phyloP scores from a whole-genome alignment of 1,140 invertebrate genomes.

The Chionoecetes opilio region DNA sequence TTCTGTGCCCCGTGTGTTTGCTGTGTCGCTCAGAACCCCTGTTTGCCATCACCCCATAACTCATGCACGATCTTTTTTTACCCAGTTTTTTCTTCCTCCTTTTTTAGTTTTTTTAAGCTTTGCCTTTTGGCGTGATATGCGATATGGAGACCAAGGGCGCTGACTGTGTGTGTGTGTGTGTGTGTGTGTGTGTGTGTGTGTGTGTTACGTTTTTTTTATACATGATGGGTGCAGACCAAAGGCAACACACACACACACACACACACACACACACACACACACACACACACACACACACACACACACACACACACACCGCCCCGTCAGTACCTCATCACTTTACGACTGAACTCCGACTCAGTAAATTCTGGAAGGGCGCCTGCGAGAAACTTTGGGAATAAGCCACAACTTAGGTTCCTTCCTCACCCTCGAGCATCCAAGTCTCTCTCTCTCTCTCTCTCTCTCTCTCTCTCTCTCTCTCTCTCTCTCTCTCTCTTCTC shows the following conservation, averaged over 20 bases:
- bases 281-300: background rate
- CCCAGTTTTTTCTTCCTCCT: background rate
- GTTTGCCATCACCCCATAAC: background rate
- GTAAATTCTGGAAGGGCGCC: background rate
- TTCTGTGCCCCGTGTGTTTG: background rate
- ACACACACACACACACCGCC: background rate
- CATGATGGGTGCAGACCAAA: too few relatives aligned
- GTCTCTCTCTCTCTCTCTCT: too few relatives aligned
- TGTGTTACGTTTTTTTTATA: too few relatives aligned
- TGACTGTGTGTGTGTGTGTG: too few relatives aligned
- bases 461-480: too few relatives aligned
- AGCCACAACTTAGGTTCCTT: background rate
- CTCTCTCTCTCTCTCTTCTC: too few relatives aligned
- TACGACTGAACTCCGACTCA: background rate
- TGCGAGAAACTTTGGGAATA: background rate
- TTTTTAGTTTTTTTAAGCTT: background rate
- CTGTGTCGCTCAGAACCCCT: background rate
- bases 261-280: background rate
- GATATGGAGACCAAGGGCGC: background rate
- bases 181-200: too few relatives aligned
- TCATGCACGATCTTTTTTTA: background rate
- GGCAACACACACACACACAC: too few relatives aligned
- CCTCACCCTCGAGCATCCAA: background rate
- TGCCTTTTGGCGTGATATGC: background rate
- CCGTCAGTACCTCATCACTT: slow-evolving; percentile 14